These are phyloP conservation scores for Kryptopterus vitreolus DNA, from an alignment of 2,797 vertebrate species.

Conservation along the genomic window DNA sequence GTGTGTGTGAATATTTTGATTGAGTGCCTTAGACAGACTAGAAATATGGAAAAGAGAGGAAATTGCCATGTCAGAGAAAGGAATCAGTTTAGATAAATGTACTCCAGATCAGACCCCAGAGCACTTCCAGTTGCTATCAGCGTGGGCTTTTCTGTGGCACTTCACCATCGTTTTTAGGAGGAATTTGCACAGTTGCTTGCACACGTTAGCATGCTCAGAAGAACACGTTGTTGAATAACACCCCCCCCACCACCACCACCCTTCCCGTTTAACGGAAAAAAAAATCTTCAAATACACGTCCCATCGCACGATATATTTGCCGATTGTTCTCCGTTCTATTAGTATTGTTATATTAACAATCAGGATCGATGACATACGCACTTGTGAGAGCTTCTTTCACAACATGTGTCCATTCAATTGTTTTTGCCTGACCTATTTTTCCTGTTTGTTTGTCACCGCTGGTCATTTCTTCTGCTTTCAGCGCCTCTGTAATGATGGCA, in stretches of 20 bases:
- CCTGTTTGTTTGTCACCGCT: constrained; percentile 72
- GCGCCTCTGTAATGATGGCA: constrained; percentile 80
- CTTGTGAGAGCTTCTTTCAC: constrained; percentile 37
- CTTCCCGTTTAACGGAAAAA: no score
- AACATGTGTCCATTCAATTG: constrained; percentile 25
- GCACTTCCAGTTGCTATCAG: constrained; percentile 24
- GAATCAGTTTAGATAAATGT: constrained; percentile 50
- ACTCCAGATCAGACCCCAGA: constrained; percentile 41
- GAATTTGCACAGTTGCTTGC: constrained; percentile 9
- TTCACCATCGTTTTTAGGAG: constrained; percentile 28
- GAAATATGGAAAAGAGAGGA: constrained; percentile 49
- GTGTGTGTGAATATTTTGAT: constrained; percentile 29
- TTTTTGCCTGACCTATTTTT: constrained; percentile 65
- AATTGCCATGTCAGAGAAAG: constrained; percentile 51
- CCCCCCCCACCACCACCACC: constrained; percentile 18
- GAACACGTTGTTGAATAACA: neutral
- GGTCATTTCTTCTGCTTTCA: constrained; percentile 71
- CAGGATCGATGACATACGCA: constrained; percentile 17
- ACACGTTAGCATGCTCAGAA: constrained; percentile 15
- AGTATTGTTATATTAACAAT: constrained; percentile 36
- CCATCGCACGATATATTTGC: constrained; percentile 7
- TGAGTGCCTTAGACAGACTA: constrained; percentile 34
- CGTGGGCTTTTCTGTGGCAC: constrained; percentile 22
- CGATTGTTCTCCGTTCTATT: constrained; percentile 2
- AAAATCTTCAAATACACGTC: constrained; percentile 31